Percentiles rank a stretch among this genome's conserved stretches.
These are phyloP conservation scores for Psittacula echo DNA, from an alignment of 2,797 vertebrate species.

Conservation along the genomic window DNA sequence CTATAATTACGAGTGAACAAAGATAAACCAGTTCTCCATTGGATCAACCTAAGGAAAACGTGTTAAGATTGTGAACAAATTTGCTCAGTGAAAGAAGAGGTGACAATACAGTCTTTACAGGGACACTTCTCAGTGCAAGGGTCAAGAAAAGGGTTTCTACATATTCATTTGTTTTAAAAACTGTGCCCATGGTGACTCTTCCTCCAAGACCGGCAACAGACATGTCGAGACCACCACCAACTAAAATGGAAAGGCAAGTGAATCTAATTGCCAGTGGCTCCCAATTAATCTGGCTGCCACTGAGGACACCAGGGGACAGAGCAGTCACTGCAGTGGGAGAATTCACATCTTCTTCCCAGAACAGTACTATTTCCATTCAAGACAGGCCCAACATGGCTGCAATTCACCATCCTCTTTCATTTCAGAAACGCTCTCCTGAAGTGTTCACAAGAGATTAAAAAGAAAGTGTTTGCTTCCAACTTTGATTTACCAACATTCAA, in stretches of 20 bases:
- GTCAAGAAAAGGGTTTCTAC: background rate
- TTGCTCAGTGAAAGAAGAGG: background rate
- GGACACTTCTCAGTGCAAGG: background rate
- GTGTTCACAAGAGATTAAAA: background rate
- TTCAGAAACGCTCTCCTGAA: background rate
- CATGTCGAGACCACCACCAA: background rate
- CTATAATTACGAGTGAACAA: conserved; percentile 14
- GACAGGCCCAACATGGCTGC: background rate
- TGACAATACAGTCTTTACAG: background rate
- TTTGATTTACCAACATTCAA: background rate
- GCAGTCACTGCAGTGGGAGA: background rate
- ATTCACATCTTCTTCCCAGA: background rate
- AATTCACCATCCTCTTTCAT: background rate
- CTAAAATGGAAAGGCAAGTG: background rate
- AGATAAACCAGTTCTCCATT: background rate
- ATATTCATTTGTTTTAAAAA: background rate
- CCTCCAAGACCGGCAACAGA: background rate
- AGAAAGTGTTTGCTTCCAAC: background rate
- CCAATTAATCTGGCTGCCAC: background rate
- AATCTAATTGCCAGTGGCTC: background rate
- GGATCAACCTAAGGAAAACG: background rate
- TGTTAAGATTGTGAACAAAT: background rate
- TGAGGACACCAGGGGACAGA: background rate
- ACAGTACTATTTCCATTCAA: background rate
- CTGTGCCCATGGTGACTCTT: background rate